These are phyloP conservation scores for Melolontha melolontha DNA, from an alignment of 2,888 invertebrate genomes.

Conservation along the genomic window DNA sequence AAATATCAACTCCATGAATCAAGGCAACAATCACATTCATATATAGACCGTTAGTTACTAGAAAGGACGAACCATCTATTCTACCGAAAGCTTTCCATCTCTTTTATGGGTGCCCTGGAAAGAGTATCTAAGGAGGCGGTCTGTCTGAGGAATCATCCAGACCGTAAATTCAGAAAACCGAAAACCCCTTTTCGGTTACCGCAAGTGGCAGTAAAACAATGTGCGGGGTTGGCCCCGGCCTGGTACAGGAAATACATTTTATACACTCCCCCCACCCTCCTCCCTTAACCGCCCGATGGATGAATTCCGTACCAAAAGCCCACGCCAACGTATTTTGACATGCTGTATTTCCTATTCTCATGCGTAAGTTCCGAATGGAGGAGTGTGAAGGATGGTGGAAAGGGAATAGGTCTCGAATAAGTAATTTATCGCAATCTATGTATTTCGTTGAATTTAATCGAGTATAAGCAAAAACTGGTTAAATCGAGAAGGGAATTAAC, in stretches of 20 bases:
- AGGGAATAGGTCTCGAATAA: too few relatives aligned
- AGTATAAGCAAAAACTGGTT: too few relatives aligned
- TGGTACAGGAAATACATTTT: slow-evolving; percentile 17
- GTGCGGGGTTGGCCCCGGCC: slow-evolving; percentile 18
- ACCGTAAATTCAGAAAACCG: slow-evolving; percentile 36
- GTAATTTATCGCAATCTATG: too few relatives aligned
- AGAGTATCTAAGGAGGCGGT: slow-evolving; percentile 23
- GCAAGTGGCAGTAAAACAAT: slow-evolving; percentile 35
- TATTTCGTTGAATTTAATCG: too few relatives aligned
- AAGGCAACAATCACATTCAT: too few relatives aligned
- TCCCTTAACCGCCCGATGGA: background rate
- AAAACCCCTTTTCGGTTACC: slow-evolving; percentile 35
- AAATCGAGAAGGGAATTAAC: too few relatives aligned
- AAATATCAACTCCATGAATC: too few relatives aligned
- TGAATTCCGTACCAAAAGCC: too few relatives aligned
- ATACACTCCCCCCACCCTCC: slow-evolving; percentile 21
- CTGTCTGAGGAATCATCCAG: slow-evolving; percentile 25
- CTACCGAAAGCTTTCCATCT: slow-evolving; percentile 21
- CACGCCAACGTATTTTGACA: too few relatives aligned
- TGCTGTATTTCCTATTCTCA: too few relatives aligned
- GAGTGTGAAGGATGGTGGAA: too few relatives aligned
- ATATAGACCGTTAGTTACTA: background rate
- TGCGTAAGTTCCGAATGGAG: too few relatives aligned
- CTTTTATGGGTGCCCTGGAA: slow-evolving; percentile 27
- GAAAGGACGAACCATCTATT: slow-evolving; percentile 2